Evolutionary conservation across 1,140 invertebrate genomes (phyloP).

Genomic region (Aphelenchoides besseyi): DNA sequence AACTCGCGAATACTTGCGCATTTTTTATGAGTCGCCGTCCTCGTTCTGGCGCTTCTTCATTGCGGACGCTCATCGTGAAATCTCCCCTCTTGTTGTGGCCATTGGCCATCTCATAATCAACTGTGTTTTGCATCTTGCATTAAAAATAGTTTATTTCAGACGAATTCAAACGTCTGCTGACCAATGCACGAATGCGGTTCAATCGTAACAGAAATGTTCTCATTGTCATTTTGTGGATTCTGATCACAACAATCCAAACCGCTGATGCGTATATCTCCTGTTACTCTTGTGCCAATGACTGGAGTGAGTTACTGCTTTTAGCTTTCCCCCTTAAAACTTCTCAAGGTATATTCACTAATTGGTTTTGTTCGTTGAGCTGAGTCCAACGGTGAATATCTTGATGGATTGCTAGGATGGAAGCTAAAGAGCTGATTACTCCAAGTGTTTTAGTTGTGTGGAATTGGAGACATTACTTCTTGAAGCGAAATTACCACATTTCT

Average conservation of each 20-base stretch:
- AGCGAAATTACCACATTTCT: conserved; percentile 50
- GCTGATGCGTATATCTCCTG: conserved; percentile 20
- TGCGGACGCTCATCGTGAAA: too few species aligned
- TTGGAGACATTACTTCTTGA: conserved; percentile 56
- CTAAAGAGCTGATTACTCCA: background rate
- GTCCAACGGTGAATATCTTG: conserved; percentile 22
- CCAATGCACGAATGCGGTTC: background rate
- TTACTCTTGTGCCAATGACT: conserved; percentile 54
- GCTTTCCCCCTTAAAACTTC: too few species aligned
- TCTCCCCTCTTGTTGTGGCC: too few species aligned
- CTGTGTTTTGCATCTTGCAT: too few species aligned
- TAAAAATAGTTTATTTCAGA: too few species aligned
- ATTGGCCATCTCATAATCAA: too few species aligned
- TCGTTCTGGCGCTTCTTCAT: too few species aligned
- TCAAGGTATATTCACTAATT: too few species aligned
- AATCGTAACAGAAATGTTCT: background rate
- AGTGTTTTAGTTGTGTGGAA: conserved; percentile 44
- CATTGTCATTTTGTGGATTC: background rate
- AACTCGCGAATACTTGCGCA: background rate
- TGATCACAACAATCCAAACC: background rate
- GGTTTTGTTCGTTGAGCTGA: conserved; percentile 40
- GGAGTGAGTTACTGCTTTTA: too few species aligned
- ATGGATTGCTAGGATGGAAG: background rate
- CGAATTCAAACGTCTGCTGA: too few species aligned
- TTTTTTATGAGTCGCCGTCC: background rate